A percentile compares a stretch with the other conserved stretches of the same genome.
Evolutionary conservation across 2,888 invertebrate genomes (phyloP).

Genomic region (Trachelus stipa): DNA sequence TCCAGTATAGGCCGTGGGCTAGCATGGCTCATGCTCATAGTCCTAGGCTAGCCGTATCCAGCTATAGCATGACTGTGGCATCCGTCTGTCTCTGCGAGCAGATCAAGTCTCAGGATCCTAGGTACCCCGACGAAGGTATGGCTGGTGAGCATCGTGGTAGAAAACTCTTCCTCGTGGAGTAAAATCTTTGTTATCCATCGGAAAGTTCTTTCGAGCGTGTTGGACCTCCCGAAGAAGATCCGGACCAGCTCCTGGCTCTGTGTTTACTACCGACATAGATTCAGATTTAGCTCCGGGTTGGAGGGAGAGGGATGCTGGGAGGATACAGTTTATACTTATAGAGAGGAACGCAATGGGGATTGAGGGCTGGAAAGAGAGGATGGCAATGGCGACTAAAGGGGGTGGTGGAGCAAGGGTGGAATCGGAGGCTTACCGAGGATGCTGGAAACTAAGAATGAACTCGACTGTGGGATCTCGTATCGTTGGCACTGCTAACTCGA

Average conservation of each 20-base stretch:
- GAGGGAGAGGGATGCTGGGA: not conserved
- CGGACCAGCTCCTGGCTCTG: conserved; percentile 1
- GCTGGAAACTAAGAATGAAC: conserved; percentile 34
- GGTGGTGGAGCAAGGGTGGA: not conserved
- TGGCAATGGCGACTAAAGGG: not conserved
- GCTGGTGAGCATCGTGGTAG: not conserved
- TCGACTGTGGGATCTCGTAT: conserved; percentile 47
- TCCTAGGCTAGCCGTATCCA: not conserved
- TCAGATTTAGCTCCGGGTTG: conserved; percentile 38
- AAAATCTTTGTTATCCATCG: not conserved
- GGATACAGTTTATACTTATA: not conserved
- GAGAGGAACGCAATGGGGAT: not conserved
- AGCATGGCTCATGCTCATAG: not conserved
- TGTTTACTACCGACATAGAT: conserved; percentile 39
- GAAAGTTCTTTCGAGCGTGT: not conserved
- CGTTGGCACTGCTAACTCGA: conserved; percentile 46
- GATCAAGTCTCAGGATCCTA: not conserved
- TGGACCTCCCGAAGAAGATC: not conserved
- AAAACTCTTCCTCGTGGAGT: not conserved
- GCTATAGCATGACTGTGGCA: not conserved
- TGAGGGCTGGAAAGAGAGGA: not conserved
- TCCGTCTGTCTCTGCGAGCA: not conserved
- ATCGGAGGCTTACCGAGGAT: not conserved
- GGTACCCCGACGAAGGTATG: not conserved
- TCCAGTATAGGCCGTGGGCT: not conserved